Base-by-base conservation (phyloP, 1,140 invertebrate genomes). In the Rhopalosiphum maidis region DNA sequence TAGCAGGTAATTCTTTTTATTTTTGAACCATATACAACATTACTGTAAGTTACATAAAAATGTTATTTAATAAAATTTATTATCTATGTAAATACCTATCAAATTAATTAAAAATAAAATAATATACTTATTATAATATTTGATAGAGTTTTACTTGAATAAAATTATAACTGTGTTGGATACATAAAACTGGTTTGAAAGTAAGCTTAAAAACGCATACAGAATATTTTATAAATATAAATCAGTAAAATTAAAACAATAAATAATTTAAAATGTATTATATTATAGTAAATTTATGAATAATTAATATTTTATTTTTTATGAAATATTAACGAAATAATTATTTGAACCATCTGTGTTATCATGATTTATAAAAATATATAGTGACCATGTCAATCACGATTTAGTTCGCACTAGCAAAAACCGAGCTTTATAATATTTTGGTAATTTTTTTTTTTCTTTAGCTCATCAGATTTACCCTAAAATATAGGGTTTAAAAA, bases 401-500 rank as follows among this genome's bases (percentile, higher is more conserved):
- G 30, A 87, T 46, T 87, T 18, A 46, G 22, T 87, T 46, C 30
- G 21, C 23, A 46, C 5, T 48, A 87, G 43, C 43, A n/a, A 87
- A 87, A 46, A 22, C 48, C 21, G 4, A 68, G 25, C 43, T 43
- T 87, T n/a, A 46, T 46, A 5, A 46, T 87, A 87, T 46, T 48
- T 43, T 87, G n/a, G 83, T n/a, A 21, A 25, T 21, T 41, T 41
- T 86, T 85, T 41, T 85, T 86, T 88, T 88, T 88, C 46, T 88
- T 88, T 35, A 51, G 23, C 43, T 88, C n/a, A 18, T 88, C 43
- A n/a, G 21, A 35, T 48, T 35, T 8, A 35, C 18, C 46, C 46
- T 88, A 51, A 88, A 51, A n/a, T 88, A 51, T 88, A 51, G 7
- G 30, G n/a, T 88, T 85, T 85, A 85, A n/a, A 88, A 88, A 88